These are phyloP conservation scores for Lutraria lutraria DNA, from an alignment of 2,888 invertebrate species.

Conservation along the genomic window DNA sequence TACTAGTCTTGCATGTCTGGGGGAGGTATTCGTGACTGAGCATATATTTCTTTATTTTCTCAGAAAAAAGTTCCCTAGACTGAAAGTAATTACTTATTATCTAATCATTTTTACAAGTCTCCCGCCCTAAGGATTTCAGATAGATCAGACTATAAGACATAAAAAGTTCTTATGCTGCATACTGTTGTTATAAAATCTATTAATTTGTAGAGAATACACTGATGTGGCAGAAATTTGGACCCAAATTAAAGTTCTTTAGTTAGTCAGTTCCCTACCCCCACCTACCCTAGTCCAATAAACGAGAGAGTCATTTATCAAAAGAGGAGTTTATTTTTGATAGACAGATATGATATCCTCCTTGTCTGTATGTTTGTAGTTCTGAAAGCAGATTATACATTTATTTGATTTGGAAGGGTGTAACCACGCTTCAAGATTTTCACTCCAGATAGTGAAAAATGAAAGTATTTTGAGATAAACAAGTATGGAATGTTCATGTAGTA, in stretches of 20 bases:
- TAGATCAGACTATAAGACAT: neutral
- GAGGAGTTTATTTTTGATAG: neutral
- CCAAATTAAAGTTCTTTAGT: too few species aligned
- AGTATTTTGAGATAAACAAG: conserved; percentile 6
- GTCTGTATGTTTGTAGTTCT: neutral
- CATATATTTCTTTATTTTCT: neutral
- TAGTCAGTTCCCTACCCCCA: too few species aligned
- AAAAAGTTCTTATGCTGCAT: neutral
- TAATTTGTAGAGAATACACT: too few species aligned
- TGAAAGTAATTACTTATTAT: neutral
- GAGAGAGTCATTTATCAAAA: neutral
- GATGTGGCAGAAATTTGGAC: too few species aligned
- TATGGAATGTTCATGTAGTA: neutral
- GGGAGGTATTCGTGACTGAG: neutral
- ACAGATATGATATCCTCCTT: neutral
- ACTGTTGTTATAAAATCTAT: neutral
- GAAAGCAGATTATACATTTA: neutral
- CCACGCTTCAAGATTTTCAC: neutral
- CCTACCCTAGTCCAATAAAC: neutral
- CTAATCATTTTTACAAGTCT: neutral
- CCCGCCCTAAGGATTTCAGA: neutral
- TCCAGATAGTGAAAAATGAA: neutral
- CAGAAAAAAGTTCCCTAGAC: neutral
- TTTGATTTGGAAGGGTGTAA: neutral
- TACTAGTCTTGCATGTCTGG: neutral